These are phyloP conservation scores for Microdon myrmicae DNA, from an alignment of 2,888 invertebrate genomes.

Conservation along the genomic window DNA sequence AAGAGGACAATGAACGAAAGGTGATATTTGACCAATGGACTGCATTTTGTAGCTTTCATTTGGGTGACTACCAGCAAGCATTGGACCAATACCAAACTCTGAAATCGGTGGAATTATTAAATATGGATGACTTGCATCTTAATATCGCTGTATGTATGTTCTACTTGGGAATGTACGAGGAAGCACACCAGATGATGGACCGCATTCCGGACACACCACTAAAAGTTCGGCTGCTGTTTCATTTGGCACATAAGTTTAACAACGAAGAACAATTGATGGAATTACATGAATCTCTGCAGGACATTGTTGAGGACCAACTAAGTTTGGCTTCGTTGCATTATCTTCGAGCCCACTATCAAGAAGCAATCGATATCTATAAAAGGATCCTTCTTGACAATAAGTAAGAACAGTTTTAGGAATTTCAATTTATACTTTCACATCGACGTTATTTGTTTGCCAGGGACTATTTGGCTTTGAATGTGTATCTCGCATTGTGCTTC, in stretches of 20 bases:
- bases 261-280: conserved; percentile 87
- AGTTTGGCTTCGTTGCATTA: conserved; percentile 97
- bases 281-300: conserved; percentile 85
- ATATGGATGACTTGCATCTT: conserved; percentile 74
- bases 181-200: conserved; percentile 74
- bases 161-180: conserved; percentile 80
- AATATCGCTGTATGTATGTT: conserved; percentile 96
- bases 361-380: conserved; percentile 98
- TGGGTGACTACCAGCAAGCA: conserved; percentile 90
- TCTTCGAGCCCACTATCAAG: conserved; percentile 94
- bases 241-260: conserved; percentile 90
- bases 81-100: conserved; percentile 76
- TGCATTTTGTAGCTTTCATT: conserved; percentile 94
- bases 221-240: conserved; percentile 86
- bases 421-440: conserved; percentile 24
- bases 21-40: conserved; percentile 81
- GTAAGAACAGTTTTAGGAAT: conserved; percentile 68
- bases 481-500: conserved; percentile 96
- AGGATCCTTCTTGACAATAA: conserved; percentile 90
- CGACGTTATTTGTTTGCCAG: conserved; percentile 66
- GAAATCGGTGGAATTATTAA: conserved; percentile 68
- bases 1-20: conserved; percentile 57
- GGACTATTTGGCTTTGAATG: conserved; percentile 91
- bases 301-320: conserved; percentile 92
- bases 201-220: conserved; percentile 74